Conservation (phyloP, 2,113 vertebrate genomes). For the Mesitornis unicolor region DNA sequence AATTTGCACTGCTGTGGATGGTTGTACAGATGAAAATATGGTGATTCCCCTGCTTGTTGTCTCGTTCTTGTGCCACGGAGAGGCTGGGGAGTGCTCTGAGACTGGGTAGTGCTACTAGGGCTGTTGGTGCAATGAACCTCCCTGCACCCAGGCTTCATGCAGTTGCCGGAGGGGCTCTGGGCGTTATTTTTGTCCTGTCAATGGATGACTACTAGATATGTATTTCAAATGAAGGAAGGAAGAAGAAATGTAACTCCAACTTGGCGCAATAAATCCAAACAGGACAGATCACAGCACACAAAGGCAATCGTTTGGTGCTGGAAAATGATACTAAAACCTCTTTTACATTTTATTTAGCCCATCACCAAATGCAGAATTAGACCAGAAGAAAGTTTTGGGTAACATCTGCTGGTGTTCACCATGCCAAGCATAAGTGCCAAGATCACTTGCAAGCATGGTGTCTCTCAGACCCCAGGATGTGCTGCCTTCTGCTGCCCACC, state of each 20-base stretch:
- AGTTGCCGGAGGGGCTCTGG: rapidly evolving
- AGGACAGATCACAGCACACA: not conserved
- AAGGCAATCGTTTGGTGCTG: not conserved
- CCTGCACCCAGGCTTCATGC: not conserved
- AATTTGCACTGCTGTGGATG: not conserved
- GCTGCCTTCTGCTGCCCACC: not conserved
- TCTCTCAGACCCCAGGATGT: rapidly evolving
- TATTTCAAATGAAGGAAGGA: not conserved
- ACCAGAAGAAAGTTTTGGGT: not conserved
- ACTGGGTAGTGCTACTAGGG: not conserved
- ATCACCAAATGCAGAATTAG: not conserved
- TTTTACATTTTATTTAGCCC: not conserved
- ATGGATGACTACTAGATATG: not conserved
- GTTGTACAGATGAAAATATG: not conserved
- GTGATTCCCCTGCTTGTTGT: not conserved
- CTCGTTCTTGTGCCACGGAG: not conserved
- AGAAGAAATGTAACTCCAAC: not conserved
- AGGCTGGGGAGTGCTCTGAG: rapidly evolving
- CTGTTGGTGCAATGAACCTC: not conserved
- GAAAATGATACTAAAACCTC: too few species aligned
- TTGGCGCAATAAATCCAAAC: not conserved
- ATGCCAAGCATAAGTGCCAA: rapidly evolving
- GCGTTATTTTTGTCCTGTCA: not conserved
- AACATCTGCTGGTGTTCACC: not conserved
- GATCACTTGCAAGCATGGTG: not conserved